phyloP scores from a whole-genome alignment of 2,113 vertebrate genomes.

The Numida meleagris region DNA sequence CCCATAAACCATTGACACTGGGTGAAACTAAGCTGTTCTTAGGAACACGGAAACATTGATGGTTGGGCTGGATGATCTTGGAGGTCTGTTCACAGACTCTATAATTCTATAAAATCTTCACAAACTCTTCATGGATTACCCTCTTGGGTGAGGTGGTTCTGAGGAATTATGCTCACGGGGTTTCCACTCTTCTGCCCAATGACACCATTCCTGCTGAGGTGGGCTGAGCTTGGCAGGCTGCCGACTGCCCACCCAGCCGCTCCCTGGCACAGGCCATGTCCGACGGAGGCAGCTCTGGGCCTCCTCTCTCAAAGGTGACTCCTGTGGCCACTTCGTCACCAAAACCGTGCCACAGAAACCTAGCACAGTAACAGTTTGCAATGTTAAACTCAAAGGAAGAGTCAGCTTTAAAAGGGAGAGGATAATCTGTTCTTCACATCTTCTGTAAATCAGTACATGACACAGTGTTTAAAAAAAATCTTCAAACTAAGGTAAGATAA shows the following conservation, averaged over 20 bases:
- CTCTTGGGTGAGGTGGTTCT: fast-evolving
- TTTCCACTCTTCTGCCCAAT: fast-evolving
- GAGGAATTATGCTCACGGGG: neutral
- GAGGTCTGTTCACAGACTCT: too few species aligned
- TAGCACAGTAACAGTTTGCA: too few species aligned
- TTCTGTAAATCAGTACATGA: too few species aligned
- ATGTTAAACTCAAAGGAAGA: too few species aligned
- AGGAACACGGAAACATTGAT: neutral
- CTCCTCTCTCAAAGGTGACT: neutral
- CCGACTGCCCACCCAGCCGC: neutral
- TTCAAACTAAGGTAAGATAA: too few species aligned
- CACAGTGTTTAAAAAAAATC: too few species aligned
- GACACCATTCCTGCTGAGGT: fast-evolving
- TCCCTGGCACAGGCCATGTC: neutral
- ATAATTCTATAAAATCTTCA: neutral
- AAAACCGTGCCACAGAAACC: neutral
- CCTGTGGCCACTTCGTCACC: neutral
- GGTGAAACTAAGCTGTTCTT: neutral
- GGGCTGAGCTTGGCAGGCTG: too few species aligned
- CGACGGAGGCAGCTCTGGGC: neutral
- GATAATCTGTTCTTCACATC: too few species aligned
- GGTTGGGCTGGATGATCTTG: too few species aligned
- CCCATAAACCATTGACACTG: too few species aligned
- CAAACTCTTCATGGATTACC: neutral
- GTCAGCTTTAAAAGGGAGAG: too few species aligned